Base-by-base conservation (phyloP, 2,113 vertebrate species). In the Symphodus melops region DNA sequence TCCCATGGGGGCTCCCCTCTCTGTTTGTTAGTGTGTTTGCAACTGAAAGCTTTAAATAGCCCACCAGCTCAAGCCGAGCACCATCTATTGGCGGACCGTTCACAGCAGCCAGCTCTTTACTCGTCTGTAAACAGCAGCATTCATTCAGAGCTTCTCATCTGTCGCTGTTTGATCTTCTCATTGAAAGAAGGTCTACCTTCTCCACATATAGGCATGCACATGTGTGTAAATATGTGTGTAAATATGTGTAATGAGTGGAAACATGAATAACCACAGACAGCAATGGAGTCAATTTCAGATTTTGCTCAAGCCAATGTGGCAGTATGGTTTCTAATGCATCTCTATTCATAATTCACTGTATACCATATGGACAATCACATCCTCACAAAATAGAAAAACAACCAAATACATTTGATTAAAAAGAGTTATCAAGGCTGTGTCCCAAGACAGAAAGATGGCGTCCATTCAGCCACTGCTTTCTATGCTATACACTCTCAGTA, bases 1-100 rank as follows among this genome's bases (percentile, higher is more conserved):
- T 90, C 92, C 88, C 91, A 59, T n/a, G 74, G 81, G 92, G 83
- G 66, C 75, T 70, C 71, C 81, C 69, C 79, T 83, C 79, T 85
- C 83, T 87, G 77, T 87, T 93, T 91, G 84, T 86, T 90, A 82
- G 84, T 89, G 80, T 79, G 81, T 88, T 91, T 91, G 89, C 82
- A 82, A 79, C 51, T 68, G 48, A 81, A 89, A 77, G 91, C 91
- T 87, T 85, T 91, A 93, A 94, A 94, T 93, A 93, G 69, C 85
- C 84, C 84, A 72, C 55, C 36, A 87, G 79, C 82, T 90, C 71
- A 75, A 61, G 77, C 84, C 86, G 72, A 85, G 82, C 83, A 77
- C 84, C 84, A 87, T 88, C 82, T 86, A 88, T 86, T 83, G 82
- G 88, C 66, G 84, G 79, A 63, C 41, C 49, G 59, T 72, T 82